Evolutionary conservation across 2,797 vertebrate genomes (phyloP), one percentile per base, ranked within the genome.

Genomic region (Helarctos malayanus): DNA sequence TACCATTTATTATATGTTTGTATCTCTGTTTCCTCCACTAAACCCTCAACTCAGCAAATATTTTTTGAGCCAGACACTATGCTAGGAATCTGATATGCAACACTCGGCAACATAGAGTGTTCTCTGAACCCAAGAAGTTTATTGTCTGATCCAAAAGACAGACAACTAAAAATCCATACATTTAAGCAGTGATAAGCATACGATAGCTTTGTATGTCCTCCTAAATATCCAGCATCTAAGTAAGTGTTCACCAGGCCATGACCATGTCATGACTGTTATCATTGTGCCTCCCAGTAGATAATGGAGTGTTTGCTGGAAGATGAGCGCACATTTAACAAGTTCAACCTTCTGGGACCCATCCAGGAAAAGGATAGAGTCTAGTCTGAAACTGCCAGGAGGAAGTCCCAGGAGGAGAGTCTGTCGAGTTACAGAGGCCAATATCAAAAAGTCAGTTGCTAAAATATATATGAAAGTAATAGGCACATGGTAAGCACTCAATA

Each of bases 1-100:
- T 75, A 38, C 71, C 32, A 89, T 57, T 73, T 91, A 61, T 49
- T 91, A 57, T 35, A 69, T 56, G 21, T 69, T 35, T 63, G 21
- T 82, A 68, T 81, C 49, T 89, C 52, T 85, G 11, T 78, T 16
- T 73, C 76, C 25, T 85, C 38, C 16, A 78, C 12, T 75, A 86
- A 16, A 81, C 14, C 41, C 68, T 82, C 75, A 94, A 65, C 19
- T 89, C 69, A 89, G 35, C 14, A 96, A 91, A 89, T 89, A 73
- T 69, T 79, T 94, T 81, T 79, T 91, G 32, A 79, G 2, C 32
- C 76, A 91, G 3, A 21, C 8, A 71, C 47, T 84, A 16, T 61
- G 3, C 27, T 94, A 91, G 29, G 32, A 94, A 47, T 94, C 95
- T 63, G 32, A 86, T 82, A 80, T 54, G 32, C n/a, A 49, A 86